Evolutionary conservation across 2,113 vertebrate species (phyloP), one percentile per base, ranked within the genome.

Genomic region (Clarias macrocephalus): DNA sequence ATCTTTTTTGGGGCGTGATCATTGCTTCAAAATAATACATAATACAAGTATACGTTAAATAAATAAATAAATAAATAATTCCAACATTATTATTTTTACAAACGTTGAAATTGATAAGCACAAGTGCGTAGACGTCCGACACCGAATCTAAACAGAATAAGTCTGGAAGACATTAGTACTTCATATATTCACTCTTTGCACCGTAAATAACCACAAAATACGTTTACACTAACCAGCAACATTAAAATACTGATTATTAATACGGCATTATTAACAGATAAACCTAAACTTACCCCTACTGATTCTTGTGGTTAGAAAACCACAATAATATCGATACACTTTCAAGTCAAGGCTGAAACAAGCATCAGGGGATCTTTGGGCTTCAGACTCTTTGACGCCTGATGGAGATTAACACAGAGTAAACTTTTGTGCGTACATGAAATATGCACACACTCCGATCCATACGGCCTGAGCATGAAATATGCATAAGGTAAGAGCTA

Each of bases 301-400:
- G 42, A 76, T n/a, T 52, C 73, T 76, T 76, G 48, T 52, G 73
- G 25, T 15, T 15, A 23, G 23, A 16, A 54, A n/a, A 23, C 48
- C 23, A 54, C 42, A 3, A n/a, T 25, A 76, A 15, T 15, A 54
- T 76, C 23, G 7, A 76, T 54, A 12, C 12, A 76, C 10, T 1
- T 70, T 73, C 70, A 48, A 11, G 70, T 48, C 37, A 54, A 25
- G 42, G 11, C 23, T 23, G 0, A 76, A 76, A 76, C 5, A 12
- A 76, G 73, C 48, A 76, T 76, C 73, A 54, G 23, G 73, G 48
- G 73, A 76, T 76, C 37, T 76, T 15, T 25, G 73, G 52, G 73
- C 73, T 76, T 54, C 25, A 76, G 73, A 76, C 42, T 52, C 5
- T 15, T 54, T n/a, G 73, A 76, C 73, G 23, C 73, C 73, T 52